Evolutionary conservation across 1,140 invertebrate species (phyloP), one percentile per base, ranked within the genome.

Genomic region (Orchesella cincta): DNA sequence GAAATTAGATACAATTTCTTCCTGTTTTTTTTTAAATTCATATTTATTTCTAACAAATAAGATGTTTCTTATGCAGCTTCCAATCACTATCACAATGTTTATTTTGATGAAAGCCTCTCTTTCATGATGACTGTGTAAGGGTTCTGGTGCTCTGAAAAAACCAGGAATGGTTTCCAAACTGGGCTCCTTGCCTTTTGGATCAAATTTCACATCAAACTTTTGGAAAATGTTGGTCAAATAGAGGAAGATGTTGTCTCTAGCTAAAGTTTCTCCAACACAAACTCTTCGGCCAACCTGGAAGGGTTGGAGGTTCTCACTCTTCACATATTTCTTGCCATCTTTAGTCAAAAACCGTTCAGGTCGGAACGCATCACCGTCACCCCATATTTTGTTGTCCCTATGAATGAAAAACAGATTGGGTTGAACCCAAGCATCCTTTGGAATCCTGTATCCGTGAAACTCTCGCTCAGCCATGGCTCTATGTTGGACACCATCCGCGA

Each of bases 311-410:
- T 81, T 74, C 23, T 57, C 54, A 26, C 23, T 57, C 23, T 57
- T 57, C 54, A 18, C 14, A 23, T 57, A 57, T 26, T 16, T 57
- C 12, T 16, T 23, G 26, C 54, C 26, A 18, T 5, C 18, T 18
- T 73, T 3, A 31, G 82, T 79, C 16, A 5, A 54, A 62, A 83
- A 84, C 39, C 83, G 74, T 23, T 84, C 82, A 3, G 85, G 85
- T 14, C 83, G 67, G 76, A 86, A 86, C 33, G 78, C 76, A 5
- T 84, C 82, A 0, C 84, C 83, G 2, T 86, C 83, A 12, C 54
- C 54, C 62, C 62, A 67, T 33, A 33, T 67, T n/a, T 67, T 67
- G 31, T 26, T 12, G n/a, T 67, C 31, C 8, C 33, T 26, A 67
- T 67, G 62, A 8, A 67, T 67, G 62, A 8, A 33, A 67, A 31